These are phyloP conservation scores for Xenotilapia caudafasciata DNA, from an alignment of 2,113 vertebrate genomes.

Conservation along the genomic window DNA sequence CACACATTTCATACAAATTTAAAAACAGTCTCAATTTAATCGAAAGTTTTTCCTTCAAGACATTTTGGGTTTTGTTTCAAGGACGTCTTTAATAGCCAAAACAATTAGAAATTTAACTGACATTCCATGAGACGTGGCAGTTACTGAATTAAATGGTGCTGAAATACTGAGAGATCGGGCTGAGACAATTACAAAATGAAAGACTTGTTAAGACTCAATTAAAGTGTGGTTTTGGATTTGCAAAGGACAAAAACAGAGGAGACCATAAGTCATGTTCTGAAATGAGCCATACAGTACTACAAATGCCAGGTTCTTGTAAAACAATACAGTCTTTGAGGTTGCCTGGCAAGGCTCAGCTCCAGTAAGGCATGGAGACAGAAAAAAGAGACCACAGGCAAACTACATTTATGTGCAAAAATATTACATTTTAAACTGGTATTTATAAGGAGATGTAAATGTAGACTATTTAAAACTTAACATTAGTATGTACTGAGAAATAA, in stretches of 20 bases:
- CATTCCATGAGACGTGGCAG: background rate
- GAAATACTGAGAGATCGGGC: background rate
- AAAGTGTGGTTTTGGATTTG: background rate
- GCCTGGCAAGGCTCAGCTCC: background rate
- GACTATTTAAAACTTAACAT: background rate
- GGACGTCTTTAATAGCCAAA: constrained; percentile 23
- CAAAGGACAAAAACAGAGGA: background rate
- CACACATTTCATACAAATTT: constrained; percentile 35
- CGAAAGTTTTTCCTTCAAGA: constrained; percentile 43
- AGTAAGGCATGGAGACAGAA: background rate
- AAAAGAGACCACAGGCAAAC: background rate
- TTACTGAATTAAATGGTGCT: background rate
- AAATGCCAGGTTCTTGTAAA: constrained; percentile 14
- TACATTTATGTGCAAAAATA: background rate
- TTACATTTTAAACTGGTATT: background rate
- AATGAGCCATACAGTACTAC: background rate
- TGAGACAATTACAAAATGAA: background rate
- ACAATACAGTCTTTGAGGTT: background rate
- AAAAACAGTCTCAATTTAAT: constrained; percentile 58
- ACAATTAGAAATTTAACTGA: constrained; percentile 9
- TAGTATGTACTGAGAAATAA: background rate
- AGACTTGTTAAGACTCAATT: background rate
- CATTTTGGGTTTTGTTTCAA: constrained; percentile 33
- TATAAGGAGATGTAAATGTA: background rate
- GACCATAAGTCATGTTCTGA: background rate